A percentile compares a stretch with the other conserved stretches of the same genome.
Conservation (phyloP, 2,797 vertebrate species). For the Paratrypauchen microcephalus region DNA sequence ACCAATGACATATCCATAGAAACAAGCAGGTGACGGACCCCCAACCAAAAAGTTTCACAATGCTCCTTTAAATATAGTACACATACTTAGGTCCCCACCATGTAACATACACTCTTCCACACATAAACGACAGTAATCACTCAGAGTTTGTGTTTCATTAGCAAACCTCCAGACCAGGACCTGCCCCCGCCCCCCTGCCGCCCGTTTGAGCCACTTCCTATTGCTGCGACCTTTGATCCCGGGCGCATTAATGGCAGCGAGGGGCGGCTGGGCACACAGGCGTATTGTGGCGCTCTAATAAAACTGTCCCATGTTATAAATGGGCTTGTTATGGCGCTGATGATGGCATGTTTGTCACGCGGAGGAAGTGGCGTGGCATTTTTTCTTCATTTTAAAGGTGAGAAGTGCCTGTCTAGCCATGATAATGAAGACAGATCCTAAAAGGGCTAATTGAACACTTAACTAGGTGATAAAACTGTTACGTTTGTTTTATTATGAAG, state of each 20-base stretch:
- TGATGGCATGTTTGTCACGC: conserved; percentile 41
- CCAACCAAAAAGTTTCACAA: too few relatives aligned
- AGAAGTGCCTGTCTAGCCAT: conserved; percentile 16
- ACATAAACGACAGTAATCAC: conserved; percentile 53
- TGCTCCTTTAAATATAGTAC: too few relatives aligned
- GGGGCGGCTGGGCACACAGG: conserved; percentile 40
- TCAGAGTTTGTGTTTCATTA: conserved; percentile 81
- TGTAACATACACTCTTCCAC: not conserved
- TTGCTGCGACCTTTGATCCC: conserved; percentile 75
- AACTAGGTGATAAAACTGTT: conserved; percentile 12
- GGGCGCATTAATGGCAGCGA: conserved; percentile 50
- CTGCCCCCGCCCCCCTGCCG: conserved; percentile 68
- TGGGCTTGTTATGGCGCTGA: conserved; percentile 46
- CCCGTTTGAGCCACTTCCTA: conserved; percentile 77
- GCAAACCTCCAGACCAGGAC: conserved; percentile 62
- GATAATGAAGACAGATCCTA: conserved; percentile 3
- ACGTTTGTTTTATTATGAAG: conserved; percentile 8
- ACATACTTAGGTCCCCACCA: not conserved
- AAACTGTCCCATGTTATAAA: conserved; percentile 50
- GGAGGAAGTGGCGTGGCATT: conserved; percentile 30
- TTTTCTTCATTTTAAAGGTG: not conserved
- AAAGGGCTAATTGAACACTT: conserved; percentile 23
- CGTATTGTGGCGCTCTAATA: conserved; percentile 56
- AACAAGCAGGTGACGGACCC: too few relatives aligned
- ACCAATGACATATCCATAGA: too few relatives aligned